A percentile compares a stretch with the other conserved stretches of the same genome.
Conservation (phyloP, 2,113 vertebrate genomes). For the Diglossa brunneiventris region DNA sequence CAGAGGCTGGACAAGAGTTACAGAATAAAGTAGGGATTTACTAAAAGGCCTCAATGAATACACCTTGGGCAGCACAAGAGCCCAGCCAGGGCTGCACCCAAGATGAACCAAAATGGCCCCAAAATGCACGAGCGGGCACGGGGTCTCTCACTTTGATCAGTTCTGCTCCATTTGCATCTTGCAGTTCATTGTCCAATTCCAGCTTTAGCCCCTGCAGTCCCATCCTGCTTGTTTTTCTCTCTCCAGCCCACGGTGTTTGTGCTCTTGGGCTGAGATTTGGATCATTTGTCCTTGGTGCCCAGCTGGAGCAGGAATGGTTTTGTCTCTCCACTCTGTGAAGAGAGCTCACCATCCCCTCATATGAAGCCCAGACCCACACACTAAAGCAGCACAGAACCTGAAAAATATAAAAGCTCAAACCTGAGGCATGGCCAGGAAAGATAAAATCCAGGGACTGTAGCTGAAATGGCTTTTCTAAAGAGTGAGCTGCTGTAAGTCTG, state of each 20-base stretch:
- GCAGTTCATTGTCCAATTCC: not conserved
- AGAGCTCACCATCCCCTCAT: not conserved
- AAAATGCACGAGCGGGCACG: accelerated
- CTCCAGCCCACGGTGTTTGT: not conserved
- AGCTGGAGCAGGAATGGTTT: not conserved
- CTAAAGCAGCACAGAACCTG: not conserved
- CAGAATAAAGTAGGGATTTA: not conserved
- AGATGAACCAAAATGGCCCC: not conserved
- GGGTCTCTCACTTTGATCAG: not conserved
- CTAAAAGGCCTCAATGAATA: not conserved
- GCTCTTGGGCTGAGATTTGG: not conserved
- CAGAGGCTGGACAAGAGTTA: not conserved
- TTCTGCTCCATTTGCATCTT: not conserved
- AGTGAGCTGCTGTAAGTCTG: not conserved
- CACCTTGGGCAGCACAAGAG: not conserved
- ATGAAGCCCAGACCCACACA: accelerated
- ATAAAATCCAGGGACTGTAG: not conserved
- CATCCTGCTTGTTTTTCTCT: not conserved
- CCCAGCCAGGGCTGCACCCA: not conserved
- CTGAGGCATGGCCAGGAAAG: not conserved
- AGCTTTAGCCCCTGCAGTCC: not conserved
- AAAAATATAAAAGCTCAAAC: not conserved
- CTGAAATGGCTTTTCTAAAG: not conserved
- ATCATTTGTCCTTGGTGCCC: not conserved
- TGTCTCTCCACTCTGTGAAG: not conserved